These are phyloP conservation scores for Poecilia picta DNA, from an alignment of 2,797 vertebrate genomes.

Conservation along the genomic window DNA sequence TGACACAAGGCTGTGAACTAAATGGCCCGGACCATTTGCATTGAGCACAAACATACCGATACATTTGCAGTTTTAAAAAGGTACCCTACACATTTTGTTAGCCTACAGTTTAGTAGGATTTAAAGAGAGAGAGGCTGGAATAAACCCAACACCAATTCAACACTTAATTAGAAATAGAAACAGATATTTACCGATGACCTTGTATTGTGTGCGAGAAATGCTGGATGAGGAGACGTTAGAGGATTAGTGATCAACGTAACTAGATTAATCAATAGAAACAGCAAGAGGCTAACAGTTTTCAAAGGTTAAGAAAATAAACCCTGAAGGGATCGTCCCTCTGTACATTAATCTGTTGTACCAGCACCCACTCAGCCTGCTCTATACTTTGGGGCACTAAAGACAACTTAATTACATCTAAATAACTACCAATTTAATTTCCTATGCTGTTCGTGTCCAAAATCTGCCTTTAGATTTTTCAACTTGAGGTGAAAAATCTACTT, in stretches of 20 bases:
- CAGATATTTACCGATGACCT: neutral
- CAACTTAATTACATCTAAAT: constrained; percentile 3
- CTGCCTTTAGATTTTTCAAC: neutral
- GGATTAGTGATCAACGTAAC: neutral
- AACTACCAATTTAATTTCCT: neutral
- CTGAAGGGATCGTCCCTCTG: neutral
- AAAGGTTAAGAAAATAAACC: constrained; percentile 4
- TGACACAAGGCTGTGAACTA: neutral
- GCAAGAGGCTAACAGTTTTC: constrained; percentile 10
- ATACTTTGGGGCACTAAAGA: constrained; percentile 5
- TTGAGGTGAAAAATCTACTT: neutral
- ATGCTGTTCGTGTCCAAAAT: neutral
- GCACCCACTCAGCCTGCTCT: neutral
- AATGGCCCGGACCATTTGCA: neutral
- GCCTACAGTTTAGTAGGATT: constrained; percentile 38
- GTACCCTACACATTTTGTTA: neutral
- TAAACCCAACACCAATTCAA: constrained; percentile 11
- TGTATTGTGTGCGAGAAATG: neutral
- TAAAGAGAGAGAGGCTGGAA: constrained; percentile 20
- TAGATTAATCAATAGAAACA: constrained; percentile 3
- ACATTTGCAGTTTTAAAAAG: neutral
- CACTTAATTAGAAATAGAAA: neutral
- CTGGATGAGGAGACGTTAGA: neutral
- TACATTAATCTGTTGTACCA: constrained; percentile 10
- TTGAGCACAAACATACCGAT: neutral